phyloP scores from a whole-genome alignment of 2,113 vertebrate species.

The Pseudorhombus dupliciocellatus region DNA sequence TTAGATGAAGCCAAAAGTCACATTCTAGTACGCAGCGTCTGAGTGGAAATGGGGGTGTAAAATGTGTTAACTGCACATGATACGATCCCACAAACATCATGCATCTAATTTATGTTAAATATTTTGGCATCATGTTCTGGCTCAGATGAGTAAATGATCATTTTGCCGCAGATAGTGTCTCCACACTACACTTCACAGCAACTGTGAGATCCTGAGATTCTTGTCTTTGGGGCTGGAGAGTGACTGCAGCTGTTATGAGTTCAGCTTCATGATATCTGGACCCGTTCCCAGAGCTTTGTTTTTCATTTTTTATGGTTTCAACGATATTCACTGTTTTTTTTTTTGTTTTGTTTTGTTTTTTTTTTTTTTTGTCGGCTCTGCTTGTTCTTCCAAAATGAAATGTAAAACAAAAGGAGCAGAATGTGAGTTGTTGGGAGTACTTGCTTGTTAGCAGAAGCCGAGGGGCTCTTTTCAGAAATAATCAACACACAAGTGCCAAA shows the following conservation, averaged over 20 bases:
- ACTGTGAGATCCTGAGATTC: constrained; percentile 30
- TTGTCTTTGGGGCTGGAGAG: constrained; percentile 32
- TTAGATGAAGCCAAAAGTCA: too few relatives aligned
- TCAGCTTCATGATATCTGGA: constrained; percentile 74
- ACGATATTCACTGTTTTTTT: constrained; percentile 38
- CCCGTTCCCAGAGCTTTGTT: constrained; percentile 62
- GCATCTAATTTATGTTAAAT: neutral
- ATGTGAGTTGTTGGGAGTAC: constrained; percentile 34
- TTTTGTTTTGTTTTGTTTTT: constrained; percentile 12
- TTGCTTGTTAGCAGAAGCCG: constrained; percentile 33
- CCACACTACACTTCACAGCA: neutral
- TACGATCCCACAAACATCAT: neutral
- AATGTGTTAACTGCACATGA: neutral
- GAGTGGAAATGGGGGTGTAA: too few relatives aligned
- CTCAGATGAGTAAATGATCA: constrained; percentile 11
- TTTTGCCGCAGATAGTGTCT: constrained; percentile 33
- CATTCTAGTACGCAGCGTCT: too few relatives aligned
- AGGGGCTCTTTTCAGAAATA: constrained; percentile 52
- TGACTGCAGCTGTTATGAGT: constrained; percentile 73
- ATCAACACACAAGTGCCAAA: constrained; percentile 22
- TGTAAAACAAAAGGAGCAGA: constrained; percentile 13
- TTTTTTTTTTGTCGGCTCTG: constrained; percentile 6
- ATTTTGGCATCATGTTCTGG: neutral
- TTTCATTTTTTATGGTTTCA: constrained; percentile 63
- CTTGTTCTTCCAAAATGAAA: constrained; percentile 48